Evolutionary conservation across 2,888 invertebrate species (phyloP).

Genomic region (Idaea dimidiata): DNA sequence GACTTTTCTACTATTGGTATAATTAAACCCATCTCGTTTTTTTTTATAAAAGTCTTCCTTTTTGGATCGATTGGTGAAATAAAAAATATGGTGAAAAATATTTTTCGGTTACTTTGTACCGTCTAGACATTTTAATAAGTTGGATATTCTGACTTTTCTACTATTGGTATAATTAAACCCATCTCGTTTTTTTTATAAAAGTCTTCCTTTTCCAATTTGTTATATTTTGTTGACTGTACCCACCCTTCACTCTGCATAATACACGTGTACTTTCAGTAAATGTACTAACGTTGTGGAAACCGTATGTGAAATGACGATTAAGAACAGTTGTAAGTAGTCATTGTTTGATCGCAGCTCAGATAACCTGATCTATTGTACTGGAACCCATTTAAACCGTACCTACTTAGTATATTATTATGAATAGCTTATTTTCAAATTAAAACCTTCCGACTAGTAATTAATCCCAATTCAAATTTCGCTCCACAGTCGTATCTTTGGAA

Average conservation of each 20-base stretch:
- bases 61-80: no score
- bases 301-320: constrained; percentile 80
- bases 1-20: no score
- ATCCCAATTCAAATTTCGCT: constrained; percentile 38
- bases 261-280: constrained; percentile 50
- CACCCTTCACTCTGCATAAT: constrained; percentile 22
- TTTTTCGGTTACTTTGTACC: no score
- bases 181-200: no score
- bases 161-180: no score
- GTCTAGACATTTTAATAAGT: no score
- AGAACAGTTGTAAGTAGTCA: constrained; percentile 79
- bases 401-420: constrained; percentile 25
- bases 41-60: neutral
- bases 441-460: constrained; percentile 20
- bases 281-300: constrained; percentile 63
- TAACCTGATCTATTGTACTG: constrained; percentile 63
- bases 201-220: neutral
- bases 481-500: constrained; percentile 47
- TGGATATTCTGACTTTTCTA: no score
- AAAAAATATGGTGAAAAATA: no score
- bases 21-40: no score
- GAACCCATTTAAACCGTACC: constrained; percentile 45
- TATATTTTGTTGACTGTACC: constrained; percentile 31
- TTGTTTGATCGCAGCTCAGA: constrained; percentile 69
- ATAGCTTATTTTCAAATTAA: constrained; percentile 21